Conservation (phyloP, 2,888 invertebrate species). For the Phortica magna region DNA sequence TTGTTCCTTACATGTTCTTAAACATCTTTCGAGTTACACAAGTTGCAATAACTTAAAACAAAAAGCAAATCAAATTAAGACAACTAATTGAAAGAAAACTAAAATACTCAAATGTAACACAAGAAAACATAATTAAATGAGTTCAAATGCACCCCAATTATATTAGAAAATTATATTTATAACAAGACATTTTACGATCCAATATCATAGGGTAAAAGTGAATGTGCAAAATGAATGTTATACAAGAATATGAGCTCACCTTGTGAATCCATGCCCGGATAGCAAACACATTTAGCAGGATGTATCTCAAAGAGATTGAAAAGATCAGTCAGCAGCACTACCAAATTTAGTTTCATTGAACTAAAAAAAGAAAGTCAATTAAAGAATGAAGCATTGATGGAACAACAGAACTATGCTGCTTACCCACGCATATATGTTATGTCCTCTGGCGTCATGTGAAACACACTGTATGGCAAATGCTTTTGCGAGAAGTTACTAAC, state of each 20-base stretch:
- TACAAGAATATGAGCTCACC: conserved; percentile 60
- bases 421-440: conserved; percentile 95
- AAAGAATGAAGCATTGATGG: neutral
- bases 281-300: conserved; percentile 91
- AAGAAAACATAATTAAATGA: neutral
- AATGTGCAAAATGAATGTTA: neutral
- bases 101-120: neutral
- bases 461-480: conserved; percentile 91
- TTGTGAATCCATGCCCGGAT: conserved; percentile 84
- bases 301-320: conserved; percentile 96
- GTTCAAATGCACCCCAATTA: conserved; percentile 51
- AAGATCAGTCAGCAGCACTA: conserved; percentile 94
- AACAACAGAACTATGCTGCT: conserved; percentile 56
- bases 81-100: neutral
- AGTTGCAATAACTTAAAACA: conserved; percentile 7
- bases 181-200: conserved; percentile 55
- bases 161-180: conserved; percentile 29
- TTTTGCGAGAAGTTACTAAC: conserved; percentile 92
- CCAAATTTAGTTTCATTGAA: conserved; percentile 93
- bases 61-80: conserved; percentile 6
- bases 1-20: neutral
- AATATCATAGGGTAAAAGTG: conserved; percentile 50
- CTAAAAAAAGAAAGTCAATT: conserved; percentile 78
- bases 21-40: neutral
- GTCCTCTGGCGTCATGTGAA: conserved; percentile 97